These are phyloP conservation scores for Pycnonotus jocosus DNA, from an alignment of 2,113 vertebrate genomes.

Conservation along the genomic window DNA sequence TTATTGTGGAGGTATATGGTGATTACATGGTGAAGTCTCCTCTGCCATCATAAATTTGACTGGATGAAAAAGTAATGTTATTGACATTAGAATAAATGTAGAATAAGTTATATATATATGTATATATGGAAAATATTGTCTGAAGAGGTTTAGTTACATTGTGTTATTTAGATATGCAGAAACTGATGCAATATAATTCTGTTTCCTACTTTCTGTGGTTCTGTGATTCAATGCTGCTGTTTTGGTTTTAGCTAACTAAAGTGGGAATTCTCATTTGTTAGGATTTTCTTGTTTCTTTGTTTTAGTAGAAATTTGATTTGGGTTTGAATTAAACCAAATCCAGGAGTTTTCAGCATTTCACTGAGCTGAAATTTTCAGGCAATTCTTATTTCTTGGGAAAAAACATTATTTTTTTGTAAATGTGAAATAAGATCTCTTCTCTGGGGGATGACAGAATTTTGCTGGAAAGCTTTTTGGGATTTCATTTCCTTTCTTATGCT, in stretches of 20 bases:
- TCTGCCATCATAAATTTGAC: neutral
- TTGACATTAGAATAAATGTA: neutral
- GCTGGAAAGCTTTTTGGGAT: neutral
- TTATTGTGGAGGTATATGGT: neutral
- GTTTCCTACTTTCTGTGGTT: neutral
- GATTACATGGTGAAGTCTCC: neutral
- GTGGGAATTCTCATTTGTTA: neutral
- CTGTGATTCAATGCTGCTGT: neutral
- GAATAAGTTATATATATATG: neutral
- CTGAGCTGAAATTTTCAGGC: neutral
- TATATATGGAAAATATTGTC: neutral
- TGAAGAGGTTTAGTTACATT: neutral
- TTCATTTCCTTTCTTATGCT: neutral
- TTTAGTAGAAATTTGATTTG: neutral
- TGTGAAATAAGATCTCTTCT: neutral
- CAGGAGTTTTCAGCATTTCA: neutral
- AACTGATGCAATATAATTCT: neutral
- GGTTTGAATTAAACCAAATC: neutral
- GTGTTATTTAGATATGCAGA: neutral
- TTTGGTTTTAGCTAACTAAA: neutral
- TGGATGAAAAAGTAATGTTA: neutral
- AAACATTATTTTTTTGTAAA: neutral
- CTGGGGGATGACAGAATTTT: fast-evolving
- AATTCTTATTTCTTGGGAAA: neutral
- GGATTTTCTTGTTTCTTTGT: neutral